These are phyloP conservation scores for Meiosimyza platycephala DNA, from an alignment of 2,888 invertebrate genomes.

Conservation along the genomic window DNA sequence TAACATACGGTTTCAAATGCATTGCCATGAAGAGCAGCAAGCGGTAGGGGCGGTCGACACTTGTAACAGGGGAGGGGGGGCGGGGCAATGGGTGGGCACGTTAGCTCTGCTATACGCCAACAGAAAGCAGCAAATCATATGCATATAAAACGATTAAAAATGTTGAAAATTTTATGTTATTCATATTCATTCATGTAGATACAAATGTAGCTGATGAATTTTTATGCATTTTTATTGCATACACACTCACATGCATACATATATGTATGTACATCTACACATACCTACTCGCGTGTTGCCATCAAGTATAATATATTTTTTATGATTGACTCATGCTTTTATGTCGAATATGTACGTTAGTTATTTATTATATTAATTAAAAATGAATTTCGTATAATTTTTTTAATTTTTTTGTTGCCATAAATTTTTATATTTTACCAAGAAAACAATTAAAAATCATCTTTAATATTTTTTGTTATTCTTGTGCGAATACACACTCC, in stretches of 20 bases:
- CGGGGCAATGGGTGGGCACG: background rate
- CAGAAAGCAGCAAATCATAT: background rate
- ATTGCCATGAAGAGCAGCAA: background rate
- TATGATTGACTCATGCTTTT: too few relatives aligned
- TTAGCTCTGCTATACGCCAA: background rate
- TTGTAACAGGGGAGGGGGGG: background rate
- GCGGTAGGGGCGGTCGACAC: background rate
- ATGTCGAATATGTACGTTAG: too few relatives aligned
- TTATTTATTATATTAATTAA: too few relatives aligned
- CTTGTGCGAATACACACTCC: constrained; percentile 11
- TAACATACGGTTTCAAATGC: constrained; percentile 18
- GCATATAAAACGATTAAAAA: constrained; percentile 31
- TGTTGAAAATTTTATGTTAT: constrained; percentile 33
- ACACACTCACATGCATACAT: background rate
- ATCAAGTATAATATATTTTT: too few relatives aligned
- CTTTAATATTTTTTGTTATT: background rate
- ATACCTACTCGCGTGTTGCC: too few relatives aligned
- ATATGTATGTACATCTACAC: background rate
- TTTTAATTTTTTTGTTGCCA: background rate
- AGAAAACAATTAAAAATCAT: constrained; percentile 32
- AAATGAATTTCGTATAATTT: too few relatives aligned
- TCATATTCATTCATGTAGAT: constrained; percentile 22
- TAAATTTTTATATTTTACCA: constrained; percentile 8
- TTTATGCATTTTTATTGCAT: constrained; percentile 19
- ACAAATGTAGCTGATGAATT: constrained; percentile 20